Conservation (phyloP, 1,140 invertebrate species). For the Dinothrombium tinctorium region DNA sequence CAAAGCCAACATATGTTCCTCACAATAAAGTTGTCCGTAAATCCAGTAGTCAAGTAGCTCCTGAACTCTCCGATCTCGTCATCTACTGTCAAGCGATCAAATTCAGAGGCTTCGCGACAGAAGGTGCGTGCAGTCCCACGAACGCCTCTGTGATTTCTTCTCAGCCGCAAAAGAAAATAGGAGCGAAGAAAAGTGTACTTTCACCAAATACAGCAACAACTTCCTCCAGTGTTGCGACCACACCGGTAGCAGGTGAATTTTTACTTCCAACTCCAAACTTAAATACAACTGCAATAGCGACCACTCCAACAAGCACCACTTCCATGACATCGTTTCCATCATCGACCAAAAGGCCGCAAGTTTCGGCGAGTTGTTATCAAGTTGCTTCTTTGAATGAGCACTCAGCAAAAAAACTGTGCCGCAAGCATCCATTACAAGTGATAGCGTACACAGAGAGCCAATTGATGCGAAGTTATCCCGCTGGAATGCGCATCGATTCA, state of each 20-base stretch:
- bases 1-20: neutral
- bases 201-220: neutral
- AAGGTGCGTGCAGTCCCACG: neutral
- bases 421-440: slow-evolving; percentile 19
- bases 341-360: slow-evolving; percentile 41
- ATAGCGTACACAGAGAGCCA: slow-evolving; percentile 24
- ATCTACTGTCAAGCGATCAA: slow-evolving; percentile 9
- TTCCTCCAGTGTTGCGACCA: neutral
- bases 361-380: slow-evolving; percentile 43
- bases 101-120: slow-evolving; percentile 1
- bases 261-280: neutral
- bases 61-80: slow-evolving; percentile 12
- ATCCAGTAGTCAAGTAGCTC: slow-evolving; percentile 1
- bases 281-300: neutral
- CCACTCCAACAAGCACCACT: neutral
- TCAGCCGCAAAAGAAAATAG: neutral
- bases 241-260: neutral
- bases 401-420: slow-evolving; percentile 25
- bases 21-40: slow-evolving; percentile 1
- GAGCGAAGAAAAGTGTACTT: neutral
- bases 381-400: slow-evolving; percentile 30
- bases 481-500: slow-evolving; percentile 29
- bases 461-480: slow-evolving; percentile 32
- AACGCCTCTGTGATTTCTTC: neutral
- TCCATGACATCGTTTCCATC: neutral